Evolutionary conservation across 2,888 invertebrate genomes (phyloP).

Genomic region (Hipparchia sbordonii): DNA sequence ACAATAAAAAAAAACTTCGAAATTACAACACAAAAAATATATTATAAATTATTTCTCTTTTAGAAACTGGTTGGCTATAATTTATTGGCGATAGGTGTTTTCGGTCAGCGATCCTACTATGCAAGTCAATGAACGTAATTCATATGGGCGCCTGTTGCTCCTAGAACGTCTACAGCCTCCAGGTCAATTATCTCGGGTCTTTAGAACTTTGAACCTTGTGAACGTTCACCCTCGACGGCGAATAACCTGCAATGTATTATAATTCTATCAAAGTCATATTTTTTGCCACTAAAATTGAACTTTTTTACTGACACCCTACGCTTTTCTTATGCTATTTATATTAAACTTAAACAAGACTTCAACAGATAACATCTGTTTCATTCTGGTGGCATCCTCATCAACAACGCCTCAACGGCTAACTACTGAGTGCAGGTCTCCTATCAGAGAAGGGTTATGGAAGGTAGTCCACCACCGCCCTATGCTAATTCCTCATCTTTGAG

Average conservation of each 20-base stretch:
- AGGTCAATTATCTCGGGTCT: slow-evolving; percentile 36
- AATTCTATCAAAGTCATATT: slow-evolving; percentile 19
- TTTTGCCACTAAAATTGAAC: not conserved
- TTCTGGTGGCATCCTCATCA: too few relatives aligned
- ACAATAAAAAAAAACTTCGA: not conserved
- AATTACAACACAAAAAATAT: not conserved
- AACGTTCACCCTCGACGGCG: slow-evolving; percentile 21
- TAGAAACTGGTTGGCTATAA: slow-evolving; percentile 29
- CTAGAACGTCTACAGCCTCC: slow-evolving; percentile 37
- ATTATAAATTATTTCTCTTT: too few relatives aligned
- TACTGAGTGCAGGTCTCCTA: too few relatives aligned
- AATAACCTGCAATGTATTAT: slow-evolving; percentile 5
- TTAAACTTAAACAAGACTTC: too few relatives aligned
- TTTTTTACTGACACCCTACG: not conserved
- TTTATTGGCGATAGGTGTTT: slow-evolving; percentile 25
- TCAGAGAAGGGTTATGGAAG: too few relatives aligned
- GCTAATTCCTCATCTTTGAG: too few relatives aligned
- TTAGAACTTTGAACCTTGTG: slow-evolving; percentile 31
- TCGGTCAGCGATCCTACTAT: slow-evolving; percentile 41
- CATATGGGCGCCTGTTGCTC: slow-evolving; percentile 39
- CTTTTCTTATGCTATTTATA: not conserved
- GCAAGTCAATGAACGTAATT: slow-evolving; percentile 44
- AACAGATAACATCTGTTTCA: too few relatives aligned
- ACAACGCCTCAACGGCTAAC: too few relatives aligned
- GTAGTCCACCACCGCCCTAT: too few relatives aligned